phyloP scores from a whole-genome alignment of 2,113 vertebrate genomes.

The Caretta caretta region DNA sequence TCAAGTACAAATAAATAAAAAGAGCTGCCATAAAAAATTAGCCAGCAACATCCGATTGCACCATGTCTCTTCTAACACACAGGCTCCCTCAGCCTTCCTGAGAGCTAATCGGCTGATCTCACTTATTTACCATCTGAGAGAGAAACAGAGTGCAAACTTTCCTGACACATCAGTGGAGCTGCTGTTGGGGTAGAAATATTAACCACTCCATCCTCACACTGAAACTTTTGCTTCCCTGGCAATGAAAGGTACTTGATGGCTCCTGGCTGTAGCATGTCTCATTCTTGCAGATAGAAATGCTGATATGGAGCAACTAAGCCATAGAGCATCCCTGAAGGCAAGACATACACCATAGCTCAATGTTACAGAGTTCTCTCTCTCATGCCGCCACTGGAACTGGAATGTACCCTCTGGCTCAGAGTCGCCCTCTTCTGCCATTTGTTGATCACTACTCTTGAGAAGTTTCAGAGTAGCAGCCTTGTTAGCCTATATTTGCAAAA shows the following conservation, averaged over 20 bases:
- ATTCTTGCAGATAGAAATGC: background rate
- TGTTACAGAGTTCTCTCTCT: background rate
- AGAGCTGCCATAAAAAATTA: constrained; percentile 39
- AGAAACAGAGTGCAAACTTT: background rate
- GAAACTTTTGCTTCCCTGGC: constrained; percentile 3
- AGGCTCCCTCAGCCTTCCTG: background rate
- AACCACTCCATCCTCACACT: constrained; percentile 14
- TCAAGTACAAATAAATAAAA: constrained; percentile 36
- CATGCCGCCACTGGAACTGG: background rate
- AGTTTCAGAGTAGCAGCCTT: no score
- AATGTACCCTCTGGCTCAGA: background rate
- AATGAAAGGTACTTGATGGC: background rate
- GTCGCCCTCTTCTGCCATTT: background rate
- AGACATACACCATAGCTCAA: background rate
- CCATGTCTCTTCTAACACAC: background rate
- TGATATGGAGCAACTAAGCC: background rate
- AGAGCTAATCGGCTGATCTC: constrained; percentile 7
- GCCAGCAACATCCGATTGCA: background rate
- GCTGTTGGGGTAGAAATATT: background rate
- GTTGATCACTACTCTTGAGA: background rate
- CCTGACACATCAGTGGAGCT: constrained; percentile 24
- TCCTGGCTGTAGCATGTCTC: background rate
- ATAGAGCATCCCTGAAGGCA: background rate
- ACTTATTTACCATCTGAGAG: background rate
- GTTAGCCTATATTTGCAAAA: no score